phyloP scores from a whole-genome alignment of 1,140 invertebrate genomes.

The Drosophila willistoni region DNA sequence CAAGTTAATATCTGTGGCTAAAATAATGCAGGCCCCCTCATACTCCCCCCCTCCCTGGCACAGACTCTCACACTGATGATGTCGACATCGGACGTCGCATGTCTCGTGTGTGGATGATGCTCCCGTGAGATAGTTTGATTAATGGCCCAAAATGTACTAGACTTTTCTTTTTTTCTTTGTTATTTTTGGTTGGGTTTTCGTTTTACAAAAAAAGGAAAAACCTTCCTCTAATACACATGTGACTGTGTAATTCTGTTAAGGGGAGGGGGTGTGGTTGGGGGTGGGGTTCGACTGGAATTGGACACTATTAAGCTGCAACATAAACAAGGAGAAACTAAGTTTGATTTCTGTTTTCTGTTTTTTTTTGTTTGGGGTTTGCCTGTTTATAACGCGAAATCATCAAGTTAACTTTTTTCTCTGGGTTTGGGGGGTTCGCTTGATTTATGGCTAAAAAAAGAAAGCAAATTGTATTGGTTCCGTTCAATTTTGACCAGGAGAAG shows the following conservation, averaged over 20 bases:
- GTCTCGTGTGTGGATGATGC: constrained; percentile 43
- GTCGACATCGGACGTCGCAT: neutral
- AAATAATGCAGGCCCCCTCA: constrained; percentile 57
- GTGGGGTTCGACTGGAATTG: constrained; percentile 16
- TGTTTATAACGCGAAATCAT: constrained; percentile 81
- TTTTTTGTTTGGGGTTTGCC: constrained; percentile 41
- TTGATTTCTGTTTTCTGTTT: constrained; percentile 2
- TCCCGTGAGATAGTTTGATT: constrained; percentile 81
- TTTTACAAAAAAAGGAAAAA: constrained; percentile 60
- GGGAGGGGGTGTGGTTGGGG: constrained; percentile 25
- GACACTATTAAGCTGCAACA: constrained; percentile 70
- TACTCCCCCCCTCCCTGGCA: constrained; percentile 13
- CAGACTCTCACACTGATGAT: constrained; percentile 41
- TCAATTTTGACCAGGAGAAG: constrained; percentile 43
- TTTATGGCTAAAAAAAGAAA: constrained; percentile 51
- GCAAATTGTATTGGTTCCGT: constrained; percentile 77
- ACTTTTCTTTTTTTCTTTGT: constrained; percentile 61
- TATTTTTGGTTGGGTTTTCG: constrained; percentile 46
- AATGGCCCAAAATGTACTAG: constrained; percentile 65
- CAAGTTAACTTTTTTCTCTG: constrained; percentile 58
- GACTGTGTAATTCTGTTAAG: constrained; percentile 15
- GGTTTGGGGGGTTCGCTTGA: constrained; percentile 49
- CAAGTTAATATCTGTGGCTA: constrained; percentile 73
- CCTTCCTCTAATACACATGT: constrained; percentile 59
- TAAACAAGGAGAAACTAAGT: constrained; percentile 56